Percentiles rank a stretch among this genome's conserved stretches.
These are phyloP conservation scores for Embidobia sp. DNA, from an alignment of 2,888 invertebrate genomes.

Conservation along the genomic window DNA sequence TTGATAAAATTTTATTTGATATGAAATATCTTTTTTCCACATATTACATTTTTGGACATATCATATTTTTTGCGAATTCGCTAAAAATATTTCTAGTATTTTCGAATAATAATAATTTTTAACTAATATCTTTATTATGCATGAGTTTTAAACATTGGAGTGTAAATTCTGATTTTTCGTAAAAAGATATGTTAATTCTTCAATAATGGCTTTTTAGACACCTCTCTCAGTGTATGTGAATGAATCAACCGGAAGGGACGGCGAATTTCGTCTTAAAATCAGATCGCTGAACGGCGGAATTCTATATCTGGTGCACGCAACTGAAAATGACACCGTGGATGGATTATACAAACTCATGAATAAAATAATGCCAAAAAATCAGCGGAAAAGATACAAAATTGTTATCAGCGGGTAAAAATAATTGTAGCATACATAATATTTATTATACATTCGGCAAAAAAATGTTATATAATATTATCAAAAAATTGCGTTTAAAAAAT, in stretches of 20 bases:
- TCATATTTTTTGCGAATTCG: too few relatives aligned
- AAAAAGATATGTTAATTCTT: neutral
- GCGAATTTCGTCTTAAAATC: slow-evolving; percentile 53
- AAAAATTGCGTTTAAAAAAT: too few relatives aligned
- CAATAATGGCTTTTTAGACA: slow-evolving; percentile 63
- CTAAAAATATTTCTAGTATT: too few relatives aligned
- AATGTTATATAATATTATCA: neutral
- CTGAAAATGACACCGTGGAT: slow-evolving; percentile 73
- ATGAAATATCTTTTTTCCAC: too few relatives aligned
- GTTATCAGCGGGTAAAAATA: slow-evolving; percentile 74
- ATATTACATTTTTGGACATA: too few relatives aligned
- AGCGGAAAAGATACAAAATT: slow-evolving; percentile 73
- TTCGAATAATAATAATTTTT: too few relatives aligned
- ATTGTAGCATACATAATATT: too few relatives aligned
- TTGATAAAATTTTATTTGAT: too few relatives aligned
- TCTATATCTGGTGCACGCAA: slow-evolving; percentile 75
- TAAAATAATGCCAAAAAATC: slow-evolving; percentile 68
- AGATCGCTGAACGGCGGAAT: slow-evolving; percentile 74
- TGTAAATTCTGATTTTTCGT: too few relatives aligned
- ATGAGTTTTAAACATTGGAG: too few relatives aligned
- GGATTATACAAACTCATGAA: slow-evolving; percentile 76
- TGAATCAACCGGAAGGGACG: slow-evolving; percentile 70
- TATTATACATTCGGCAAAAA: too few relatives aligned
- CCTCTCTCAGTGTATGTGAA: slow-evolving; percentile 75
- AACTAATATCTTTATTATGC: too few relatives aligned